Conservation (phyloP, 2,113 vertebrate genomes). For the Talpa occidentalis region DNA sequence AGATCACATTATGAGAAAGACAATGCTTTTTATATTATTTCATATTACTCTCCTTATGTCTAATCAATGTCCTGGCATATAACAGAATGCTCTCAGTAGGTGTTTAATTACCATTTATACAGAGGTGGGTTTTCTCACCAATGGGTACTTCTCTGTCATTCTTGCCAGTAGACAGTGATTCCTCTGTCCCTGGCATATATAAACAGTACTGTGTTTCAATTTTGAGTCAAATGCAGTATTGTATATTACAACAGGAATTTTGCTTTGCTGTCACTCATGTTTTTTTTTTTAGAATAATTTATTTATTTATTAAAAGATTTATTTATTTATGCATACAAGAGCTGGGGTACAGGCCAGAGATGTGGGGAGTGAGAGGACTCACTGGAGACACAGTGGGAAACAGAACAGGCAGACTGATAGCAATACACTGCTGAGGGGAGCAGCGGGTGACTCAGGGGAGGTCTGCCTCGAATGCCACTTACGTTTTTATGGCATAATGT, state of each 20-base stretch:
- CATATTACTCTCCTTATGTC: neutral
- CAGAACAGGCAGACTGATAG: too few relatives aligned
- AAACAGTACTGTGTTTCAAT: neutral
- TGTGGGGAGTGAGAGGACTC: too few relatives aligned
- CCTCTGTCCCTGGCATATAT: neutral
- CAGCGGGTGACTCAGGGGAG: too few relatives aligned
- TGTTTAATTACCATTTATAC: conserved; percentile 10
- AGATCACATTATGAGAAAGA: neutral
- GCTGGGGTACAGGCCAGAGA: too few relatives aligned
- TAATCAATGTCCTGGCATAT: neutral
- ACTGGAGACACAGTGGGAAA: too few relatives aligned
- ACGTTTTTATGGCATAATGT: conserved; percentile 55
- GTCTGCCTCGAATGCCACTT: too few relatives aligned
- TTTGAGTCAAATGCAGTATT: conserved; percentile 37
- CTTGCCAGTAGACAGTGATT: neutral
- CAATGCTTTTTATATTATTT: neutral
- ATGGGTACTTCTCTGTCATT: neutral
- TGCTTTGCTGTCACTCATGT: conserved; percentile 31
- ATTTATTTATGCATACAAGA: too few relatives aligned
- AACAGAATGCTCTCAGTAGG: neutral
- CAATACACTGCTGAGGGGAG: too few relatives aligned
- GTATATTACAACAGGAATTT: conserved; percentile 15
- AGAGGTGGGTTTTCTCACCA: neutral
- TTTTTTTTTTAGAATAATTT: too few relatives aligned
- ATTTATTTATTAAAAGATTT: too few relatives aligned